phyloP scores from a whole-genome alignment of 2,797 vertebrate species.

The Chrysocyon brachyurus region DNA sequence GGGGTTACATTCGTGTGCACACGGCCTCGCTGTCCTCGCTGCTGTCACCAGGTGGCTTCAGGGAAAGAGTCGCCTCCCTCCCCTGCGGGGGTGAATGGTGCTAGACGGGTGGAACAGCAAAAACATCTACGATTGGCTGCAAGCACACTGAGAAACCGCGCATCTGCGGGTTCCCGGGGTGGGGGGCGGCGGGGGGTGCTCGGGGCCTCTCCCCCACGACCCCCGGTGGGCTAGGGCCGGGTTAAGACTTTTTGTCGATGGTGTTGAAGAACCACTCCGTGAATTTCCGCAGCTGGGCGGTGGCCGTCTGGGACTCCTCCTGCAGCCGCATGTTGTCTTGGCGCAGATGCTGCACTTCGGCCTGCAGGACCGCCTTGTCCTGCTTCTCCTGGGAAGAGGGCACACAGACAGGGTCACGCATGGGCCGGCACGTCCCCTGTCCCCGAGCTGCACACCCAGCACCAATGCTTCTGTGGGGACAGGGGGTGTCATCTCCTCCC shows the following conservation, averaged over 20 bases:
- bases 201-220: constrained; percentile 42
- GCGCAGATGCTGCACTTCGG: constrained; percentile 97
- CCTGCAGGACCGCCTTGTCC: constrained; percentile 97
- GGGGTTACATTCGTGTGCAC: constrained; percentile 92
- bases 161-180: constrained; percentile 82
- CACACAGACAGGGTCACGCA: not conserved
- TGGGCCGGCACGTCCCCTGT: not conserved
- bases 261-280: constrained; percentile 98
- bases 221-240: not conserved
- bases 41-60: constrained; percentile 88
- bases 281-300: constrained; percentile 98
- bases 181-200: not conserved
- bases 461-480: not conserved
- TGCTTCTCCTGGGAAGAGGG: constrained; percentile 94
- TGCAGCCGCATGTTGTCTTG: constrained; percentile 98
- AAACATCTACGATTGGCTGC: constrained; percentile 84
- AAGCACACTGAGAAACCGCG: constrained; percentile 86
- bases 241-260: constrained; percentile 95
- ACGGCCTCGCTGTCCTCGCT: constrained; percentile 83
- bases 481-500: not conserved
- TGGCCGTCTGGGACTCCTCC: constrained; percentile 96
- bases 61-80: constrained; percentile 59
- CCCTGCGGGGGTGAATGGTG: constrained; percentile 80
- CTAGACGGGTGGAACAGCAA: constrained; percentile 81
- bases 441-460: too few relatives aligned